phyloP scores from a whole-genome alignment of 2,797 vertebrate species.

The Brachyrhaphis roseni region DNA sequence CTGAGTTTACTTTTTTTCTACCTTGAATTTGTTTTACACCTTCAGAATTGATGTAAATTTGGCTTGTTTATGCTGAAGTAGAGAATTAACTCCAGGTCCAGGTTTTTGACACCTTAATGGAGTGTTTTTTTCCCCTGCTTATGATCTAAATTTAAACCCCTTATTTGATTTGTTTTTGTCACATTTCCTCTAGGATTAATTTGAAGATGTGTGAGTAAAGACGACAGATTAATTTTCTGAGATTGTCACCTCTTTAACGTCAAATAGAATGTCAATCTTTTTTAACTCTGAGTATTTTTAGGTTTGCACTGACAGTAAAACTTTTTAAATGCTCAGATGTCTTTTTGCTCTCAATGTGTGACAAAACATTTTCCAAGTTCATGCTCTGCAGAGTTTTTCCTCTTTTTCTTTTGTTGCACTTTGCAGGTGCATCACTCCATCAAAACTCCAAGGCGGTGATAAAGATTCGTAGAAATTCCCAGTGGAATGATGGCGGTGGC shows the following conservation, averaged over 20 bases:
- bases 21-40: too few species aligned
- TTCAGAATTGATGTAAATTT: background rate
- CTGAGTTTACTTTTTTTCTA: background rate
- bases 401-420: background rate
- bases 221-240: slow-evolving; percentile 14
- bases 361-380: slow-evolving; percentile 7
- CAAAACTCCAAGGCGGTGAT: slow-evolving; percentile 54
- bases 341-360: background rate
- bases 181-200: slow-evolving; percentile 20
- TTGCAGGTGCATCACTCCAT: slow-evolving; percentile 34
- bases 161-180: slow-evolving; percentile 13
- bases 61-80: background rate
- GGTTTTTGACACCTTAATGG: background rate
- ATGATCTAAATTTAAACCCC: slow-evolving; percentile 10
- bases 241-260: slow-evolving; percentile 3
- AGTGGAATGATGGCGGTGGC: slow-evolving; percentile 86
- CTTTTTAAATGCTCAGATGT: background rate
- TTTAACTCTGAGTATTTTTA: slow-evolving; percentile 14
- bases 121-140: background rate
- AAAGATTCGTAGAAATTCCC: slow-evolving; percentile 88
- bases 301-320: background rate
- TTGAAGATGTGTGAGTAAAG: slow-evolving; percentile 4
- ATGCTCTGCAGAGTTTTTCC: slow-evolving; percentile 1
- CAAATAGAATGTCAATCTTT: background rate
- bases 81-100: background rate